Percentiles rank a stretch among this genome's conserved stretches.
Conservation (phyloP, 2,888 invertebrate species). For the Andrena minutula region DNA sequence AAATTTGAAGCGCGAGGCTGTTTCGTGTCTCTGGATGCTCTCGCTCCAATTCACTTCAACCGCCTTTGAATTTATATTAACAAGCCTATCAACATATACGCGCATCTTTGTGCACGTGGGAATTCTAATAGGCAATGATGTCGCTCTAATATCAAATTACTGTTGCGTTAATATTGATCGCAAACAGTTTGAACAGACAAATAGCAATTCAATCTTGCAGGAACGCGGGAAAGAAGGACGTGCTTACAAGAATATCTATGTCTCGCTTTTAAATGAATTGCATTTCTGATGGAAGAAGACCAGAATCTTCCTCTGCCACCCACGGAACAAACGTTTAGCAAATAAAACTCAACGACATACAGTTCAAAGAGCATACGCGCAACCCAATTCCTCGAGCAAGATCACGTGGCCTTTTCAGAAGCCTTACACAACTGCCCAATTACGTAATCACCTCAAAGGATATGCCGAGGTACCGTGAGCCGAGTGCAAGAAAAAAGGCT, state of each 20-base stretch:
- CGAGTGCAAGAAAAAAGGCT: not conserved
- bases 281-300: not conserved
- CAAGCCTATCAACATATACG: not conserved
- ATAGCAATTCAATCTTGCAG: too few relatives aligned
- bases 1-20: not conserved
- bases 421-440: not conserved
- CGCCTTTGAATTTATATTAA: not conserved
- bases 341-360: too few relatives aligned
- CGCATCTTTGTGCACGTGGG: too few relatives aligned
- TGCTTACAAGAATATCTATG: too few relatives aligned
- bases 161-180: too few relatives aligned
- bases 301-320: too few relatives aligned
- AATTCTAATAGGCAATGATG: too few relatives aligned
- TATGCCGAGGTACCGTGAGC: not conserved
- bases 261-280: too few relatives aligned
- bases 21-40: not conserved
- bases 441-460: conserved; percentile 1
- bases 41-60: not conserved
- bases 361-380: not conserved
- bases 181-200: too few relatives aligned
- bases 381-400: not conserved
- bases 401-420: conserved; percentile 2
- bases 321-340: too few relatives aligned
- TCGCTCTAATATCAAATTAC: too few relatives aligned
- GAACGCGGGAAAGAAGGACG: too few relatives aligned